These are phyloP conservation scores for Heterodera carotae DNA, from an alignment of 1,140 invertebrate genomes.

Conservation along the genomic window DNA sequence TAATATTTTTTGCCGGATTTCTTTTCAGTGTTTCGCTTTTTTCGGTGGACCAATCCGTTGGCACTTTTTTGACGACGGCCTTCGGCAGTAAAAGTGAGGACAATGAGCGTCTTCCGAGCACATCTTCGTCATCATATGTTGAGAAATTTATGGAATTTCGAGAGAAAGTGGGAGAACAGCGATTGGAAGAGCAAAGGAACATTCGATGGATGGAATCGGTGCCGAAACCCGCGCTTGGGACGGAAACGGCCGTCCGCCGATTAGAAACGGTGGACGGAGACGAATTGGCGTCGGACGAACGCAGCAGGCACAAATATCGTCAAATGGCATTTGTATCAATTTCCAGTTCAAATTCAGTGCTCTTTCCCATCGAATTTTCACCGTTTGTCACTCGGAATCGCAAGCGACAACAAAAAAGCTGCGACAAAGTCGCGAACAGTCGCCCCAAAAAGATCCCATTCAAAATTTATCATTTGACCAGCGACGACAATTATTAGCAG, in stretches of 20 bases:
- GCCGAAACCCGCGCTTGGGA: neutral
- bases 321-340: too few species aligned
- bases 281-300: too few species aligned
- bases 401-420: neutral
- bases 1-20: neutral
- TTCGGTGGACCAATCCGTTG: neutral
- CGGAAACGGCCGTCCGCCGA: too few species aligned
- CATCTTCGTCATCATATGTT: too few species aligned
- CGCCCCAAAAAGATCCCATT: neutral
- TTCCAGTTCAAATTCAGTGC: neutral
- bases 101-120: neutral
- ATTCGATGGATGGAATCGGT: neutral
- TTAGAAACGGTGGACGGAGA: neutral
- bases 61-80: neutral
- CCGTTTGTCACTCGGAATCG: neutral
- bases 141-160: neutral
- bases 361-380: slow-evolving; percentile 5
- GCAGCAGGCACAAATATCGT: too few species aligned
- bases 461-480: neutral
- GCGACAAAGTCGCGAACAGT: neutral
- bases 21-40: neutral
- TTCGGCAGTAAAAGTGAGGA: neutral
- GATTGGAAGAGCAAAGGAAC: neutral
- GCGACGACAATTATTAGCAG: neutral
- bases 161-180: neutral